Evolutionary conservation across 2,797 vertebrate species (phyloP), one percentile per base, ranked within the genome.

Genomic region (Nasua narica): DNA sequence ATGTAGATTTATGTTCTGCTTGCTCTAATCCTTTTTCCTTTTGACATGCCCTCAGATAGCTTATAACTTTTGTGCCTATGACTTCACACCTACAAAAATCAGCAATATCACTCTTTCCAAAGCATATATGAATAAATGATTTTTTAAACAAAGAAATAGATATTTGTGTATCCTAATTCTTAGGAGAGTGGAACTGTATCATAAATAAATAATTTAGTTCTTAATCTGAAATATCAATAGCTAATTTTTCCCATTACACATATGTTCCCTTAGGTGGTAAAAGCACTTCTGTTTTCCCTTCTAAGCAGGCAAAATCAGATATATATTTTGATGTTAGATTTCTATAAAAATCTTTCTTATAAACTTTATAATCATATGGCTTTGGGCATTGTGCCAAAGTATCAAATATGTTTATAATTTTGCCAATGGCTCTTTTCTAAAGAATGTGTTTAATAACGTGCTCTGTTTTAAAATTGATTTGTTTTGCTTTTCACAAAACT

Each of bases 211-310:
- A 35, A 85, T 58, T 87, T 56, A 19, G 11, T 43, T 50, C n/a
- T 74, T 65, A 54, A 46, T 79, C 27, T 92, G 29, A 97, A 86
- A 82, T 88, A 93, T 88, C n/a, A 88, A 54, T 85, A 88, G 29
- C n/a, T 82, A 85, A 65, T 82, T 77, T 95, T 88, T 65, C 25
- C n/a, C 88, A 7, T 43, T 40, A 65, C 1, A 40, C 11, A 21
- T 46, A 14, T 91, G 27, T 77, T 88, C 46, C 54, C n/a, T 69
- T 79, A 56, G 19, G 46, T 62, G 21, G 70, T 54, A 27, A 94
- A 94, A 81, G 14, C 3, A 32, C 15, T 70, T 74, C 11, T 78
- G 10, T 74, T 94, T 85, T 90, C 11, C 27, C 4, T 27, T 67
- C 40, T 40, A 87, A 78, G 12, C 32, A 43, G 19, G 29, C 12